These are phyloP conservation scores for Pyrrhia umbra DNA, from an alignment of 2,888 invertebrate species.

Conservation along the genomic window DNA sequence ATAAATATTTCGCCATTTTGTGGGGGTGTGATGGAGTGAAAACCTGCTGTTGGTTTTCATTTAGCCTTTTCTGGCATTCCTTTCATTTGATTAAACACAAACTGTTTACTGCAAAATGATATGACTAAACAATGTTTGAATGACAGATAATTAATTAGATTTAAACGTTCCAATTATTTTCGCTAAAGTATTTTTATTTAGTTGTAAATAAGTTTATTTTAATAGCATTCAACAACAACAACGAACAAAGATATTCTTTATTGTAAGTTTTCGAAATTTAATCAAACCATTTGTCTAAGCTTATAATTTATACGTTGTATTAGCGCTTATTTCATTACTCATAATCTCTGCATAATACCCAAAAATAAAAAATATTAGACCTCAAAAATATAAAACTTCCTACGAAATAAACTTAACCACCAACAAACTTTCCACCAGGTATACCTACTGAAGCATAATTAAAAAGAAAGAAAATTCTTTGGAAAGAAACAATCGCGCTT, in stretches of 20 bases:
- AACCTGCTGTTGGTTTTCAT: conserved; percentile 33
- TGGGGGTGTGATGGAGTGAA: conserved; percentile 26
- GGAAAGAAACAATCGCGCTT: conserved; percentile 74
- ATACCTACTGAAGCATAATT: conserved; percentile 63
- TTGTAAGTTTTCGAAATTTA: too few species aligned
- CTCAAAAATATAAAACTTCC: conserved; percentile 11
- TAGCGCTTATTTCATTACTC: too few species aligned
- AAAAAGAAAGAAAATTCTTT: conserved; percentile 69
- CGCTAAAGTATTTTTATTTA: conserved; percentile 2
- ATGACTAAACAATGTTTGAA: conserved; percentile 4
- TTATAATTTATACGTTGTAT: too few species aligned
- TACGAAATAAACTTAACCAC: conserved; percentile 21
- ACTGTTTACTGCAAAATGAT: neutral
- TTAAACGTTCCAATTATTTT: conserved; percentile 18
- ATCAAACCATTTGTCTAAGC: too few species aligned
- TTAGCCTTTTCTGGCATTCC: conserved; percentile 40
- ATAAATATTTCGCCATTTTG: conserved; percentile 41
- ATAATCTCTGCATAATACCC: too few species aligned
- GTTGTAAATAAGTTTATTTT: neutral
- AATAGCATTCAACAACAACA: conserved; percentile 6
- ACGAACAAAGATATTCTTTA: conserved; percentile 10
- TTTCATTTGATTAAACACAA: conserved; percentile 11
- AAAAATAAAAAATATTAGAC: neutral
- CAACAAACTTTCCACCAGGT: conserved; percentile 60
- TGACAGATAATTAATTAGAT: conserved; percentile 12